phyloP scores from a whole-genome alignment of 2,113 vertebrate genomes.

The Alethe castanea region DNA sequence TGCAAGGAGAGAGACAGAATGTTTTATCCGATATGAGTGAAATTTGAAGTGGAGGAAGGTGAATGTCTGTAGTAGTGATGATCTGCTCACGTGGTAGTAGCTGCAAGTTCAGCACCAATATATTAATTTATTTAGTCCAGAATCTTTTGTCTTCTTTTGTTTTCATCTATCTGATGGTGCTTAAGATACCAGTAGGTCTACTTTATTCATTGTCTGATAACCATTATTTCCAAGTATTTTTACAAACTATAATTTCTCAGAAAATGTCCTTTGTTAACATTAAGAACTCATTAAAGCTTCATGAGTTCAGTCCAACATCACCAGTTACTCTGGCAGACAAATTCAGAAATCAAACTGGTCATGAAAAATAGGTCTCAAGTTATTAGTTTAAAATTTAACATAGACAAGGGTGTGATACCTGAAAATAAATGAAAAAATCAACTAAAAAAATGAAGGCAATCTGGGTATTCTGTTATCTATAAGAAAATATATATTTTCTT shows the following conservation, averaged over 20 bases:
- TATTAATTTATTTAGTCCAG: background rate
- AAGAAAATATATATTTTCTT: background rate
- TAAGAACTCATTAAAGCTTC: background rate
- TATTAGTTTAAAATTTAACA: background rate
- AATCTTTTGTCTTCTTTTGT: background rate
- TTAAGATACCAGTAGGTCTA: background rate
- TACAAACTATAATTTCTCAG: background rate
- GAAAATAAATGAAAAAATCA: background rate
- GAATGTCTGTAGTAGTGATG: too few relatives aligned
- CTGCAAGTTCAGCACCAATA: background rate
- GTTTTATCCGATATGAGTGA: background rate
- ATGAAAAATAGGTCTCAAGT: background rate
- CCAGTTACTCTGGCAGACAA: background rate
- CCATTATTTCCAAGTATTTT: background rate
- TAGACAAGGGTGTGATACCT: background rate
- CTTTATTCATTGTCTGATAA: background rate
- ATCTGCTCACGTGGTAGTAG: background rate
- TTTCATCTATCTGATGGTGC: background rate
- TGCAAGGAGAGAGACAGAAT: background rate
- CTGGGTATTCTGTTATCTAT: background rate
- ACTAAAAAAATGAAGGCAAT: background rate
- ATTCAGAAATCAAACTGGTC: background rate
- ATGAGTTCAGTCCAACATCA: background rate
- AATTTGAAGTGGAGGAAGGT: background rate
- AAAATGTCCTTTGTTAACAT: background rate